Base-by-base conservation (phyloP, 2,888 invertebrate genomes). In the Punctoribates punctum region DNA sequence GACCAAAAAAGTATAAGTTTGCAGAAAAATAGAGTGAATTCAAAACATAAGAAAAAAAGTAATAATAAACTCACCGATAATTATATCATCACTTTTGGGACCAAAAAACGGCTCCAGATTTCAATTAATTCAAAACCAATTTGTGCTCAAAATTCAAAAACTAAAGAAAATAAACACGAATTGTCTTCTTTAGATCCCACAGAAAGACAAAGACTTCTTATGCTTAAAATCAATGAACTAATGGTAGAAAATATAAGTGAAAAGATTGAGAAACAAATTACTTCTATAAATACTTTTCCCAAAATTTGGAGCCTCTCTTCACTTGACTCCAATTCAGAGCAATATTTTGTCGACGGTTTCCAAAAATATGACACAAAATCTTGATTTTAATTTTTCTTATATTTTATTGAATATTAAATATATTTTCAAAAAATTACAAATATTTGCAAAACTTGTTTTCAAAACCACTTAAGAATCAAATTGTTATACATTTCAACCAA, bases 211-310 rank as follows among this genome's bases (percentile, higher is more conserved):
- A 67, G 13, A 9, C 34, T 67, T 38, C 29, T 67, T 27, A 38
- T 38, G 67, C 34, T 34, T 17, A 67, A 38, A 67, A 67, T 67
- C 5, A 67, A n/a, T 67, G 67, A 67, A 9, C n/a, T 38, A n/a
- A 38, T 54, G 20, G 20, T 20, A 5, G 20, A 54, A n/a, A 54
- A 62, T 27, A 15, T n/a, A n/a, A 54, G 1, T 62, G 62, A 13
- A 29, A 25, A 13, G 1, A 27, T 27, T 27, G 29, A 34, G 4
- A 34, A 27, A 17, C 27, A 62, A 13, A 62, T 62, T 27, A 29
- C 6, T 62, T 54, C 54, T 1, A 11, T 25, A 1, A 67, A 9
- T 34, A 4, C 17, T 20, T 38, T 38, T 9, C 67, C 67, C 1
- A 67, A 67, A 8, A 20, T 67, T 20, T 67, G 67, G 67, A 29